These are phyloP conservation scores for Dendroctonus valens DNA, from an alignment of 1,140 invertebrate genomes.

Conservation along the genomic window DNA sequence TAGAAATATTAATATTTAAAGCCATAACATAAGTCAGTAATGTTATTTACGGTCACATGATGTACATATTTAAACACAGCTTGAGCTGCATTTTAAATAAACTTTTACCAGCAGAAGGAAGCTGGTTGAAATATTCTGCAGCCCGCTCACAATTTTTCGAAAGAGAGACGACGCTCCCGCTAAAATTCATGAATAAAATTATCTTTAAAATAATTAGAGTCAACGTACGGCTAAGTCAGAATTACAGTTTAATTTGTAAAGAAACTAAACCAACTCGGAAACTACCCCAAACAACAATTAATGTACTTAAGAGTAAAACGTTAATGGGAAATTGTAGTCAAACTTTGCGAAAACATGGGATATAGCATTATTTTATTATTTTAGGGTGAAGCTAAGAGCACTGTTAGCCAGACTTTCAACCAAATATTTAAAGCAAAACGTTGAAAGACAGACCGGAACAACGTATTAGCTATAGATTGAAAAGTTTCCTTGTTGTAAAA, in stretches of 20 bases:
- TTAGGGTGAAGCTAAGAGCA: no score
- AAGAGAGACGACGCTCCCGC: slow-evolving; percentile 3
- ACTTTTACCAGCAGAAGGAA: neutral
- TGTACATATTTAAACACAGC: slow-evolving; percentile 1
- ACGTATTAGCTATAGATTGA: no score
- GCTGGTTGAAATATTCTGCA: slow-evolving; percentile 10
- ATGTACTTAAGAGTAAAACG: slow-evolving; percentile 13
- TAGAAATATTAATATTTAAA: neutral
- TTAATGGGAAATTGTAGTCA: slow-evolving; percentile 13
- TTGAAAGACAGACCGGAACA: no score
- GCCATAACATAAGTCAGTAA: neutral
- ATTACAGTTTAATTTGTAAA: slow-evolving; percentile 29
- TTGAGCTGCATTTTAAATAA: slow-evolving; percentile 7
- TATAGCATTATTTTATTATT: no score
- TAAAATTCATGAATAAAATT: slow-evolving; percentile 30
- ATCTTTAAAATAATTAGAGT: slow-evolving; percentile 27
- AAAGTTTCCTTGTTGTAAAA: no score
- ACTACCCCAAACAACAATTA: slow-evolving; percentile 22
- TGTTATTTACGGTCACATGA: neutral
- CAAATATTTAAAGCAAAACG: no score
- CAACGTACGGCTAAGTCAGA: slow-evolving; percentile 15
- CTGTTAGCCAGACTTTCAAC: no score
- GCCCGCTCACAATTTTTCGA: slow-evolving; percentile 2
- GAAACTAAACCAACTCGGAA: slow-evolving; percentile 20
- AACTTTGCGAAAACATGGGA: slow-evolving; percentile 1